phyloP scores from a whole-genome alignment of 2,888 invertebrate species.

The Caenorhabditis sulstoni region DNA sequence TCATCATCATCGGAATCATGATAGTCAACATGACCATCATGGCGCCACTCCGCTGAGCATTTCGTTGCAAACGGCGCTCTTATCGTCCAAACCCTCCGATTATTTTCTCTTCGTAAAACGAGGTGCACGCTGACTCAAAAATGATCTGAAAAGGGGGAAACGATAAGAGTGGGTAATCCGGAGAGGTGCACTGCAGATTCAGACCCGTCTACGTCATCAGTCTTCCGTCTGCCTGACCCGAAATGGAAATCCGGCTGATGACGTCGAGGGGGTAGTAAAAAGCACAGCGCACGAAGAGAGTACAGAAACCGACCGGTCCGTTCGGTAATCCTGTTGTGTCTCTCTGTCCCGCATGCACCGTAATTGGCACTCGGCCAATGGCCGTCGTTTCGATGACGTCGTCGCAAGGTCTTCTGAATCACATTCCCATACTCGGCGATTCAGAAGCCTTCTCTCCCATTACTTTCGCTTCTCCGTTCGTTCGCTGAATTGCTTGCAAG shows the following conservation, averaged over 20 bases:
- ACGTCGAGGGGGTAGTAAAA: constrained; percentile 9
- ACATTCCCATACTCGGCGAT: neutral
- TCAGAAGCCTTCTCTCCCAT: neutral
- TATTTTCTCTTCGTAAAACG: neutral
- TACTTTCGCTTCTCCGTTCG: neutral
- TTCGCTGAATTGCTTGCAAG: neutral
- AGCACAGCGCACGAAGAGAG: constrained; percentile 2
- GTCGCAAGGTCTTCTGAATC: constrained; percentile 14
- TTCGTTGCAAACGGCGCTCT: constrained; percentile 2
- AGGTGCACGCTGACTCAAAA: constrained; percentile 37
- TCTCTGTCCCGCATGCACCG: constrained; percentile 1
- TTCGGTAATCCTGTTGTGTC: constrained; percentile 27
- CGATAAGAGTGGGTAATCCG: neutral
- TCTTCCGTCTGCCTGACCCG: constrained; percentile 10
- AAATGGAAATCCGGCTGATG: constrained; percentile 17
- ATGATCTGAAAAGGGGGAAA: too few species aligned
- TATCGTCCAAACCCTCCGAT: constrained; percentile 11
- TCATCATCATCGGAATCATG: constrained; percentile 22
- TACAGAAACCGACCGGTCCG: constrained; percentile 40
- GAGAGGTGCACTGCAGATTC: neutral
- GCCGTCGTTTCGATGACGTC: constrained; percentile 9
- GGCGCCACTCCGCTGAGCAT: constrained; percentile 35
- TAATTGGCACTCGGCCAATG: constrained; percentile 36
- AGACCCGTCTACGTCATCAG: constrained; percentile 9
- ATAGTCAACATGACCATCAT: constrained; percentile 29